Evolutionary conservation across 2,797 vertebrate species (phyloP).

Genomic region (Varecia variegata): DNA sequence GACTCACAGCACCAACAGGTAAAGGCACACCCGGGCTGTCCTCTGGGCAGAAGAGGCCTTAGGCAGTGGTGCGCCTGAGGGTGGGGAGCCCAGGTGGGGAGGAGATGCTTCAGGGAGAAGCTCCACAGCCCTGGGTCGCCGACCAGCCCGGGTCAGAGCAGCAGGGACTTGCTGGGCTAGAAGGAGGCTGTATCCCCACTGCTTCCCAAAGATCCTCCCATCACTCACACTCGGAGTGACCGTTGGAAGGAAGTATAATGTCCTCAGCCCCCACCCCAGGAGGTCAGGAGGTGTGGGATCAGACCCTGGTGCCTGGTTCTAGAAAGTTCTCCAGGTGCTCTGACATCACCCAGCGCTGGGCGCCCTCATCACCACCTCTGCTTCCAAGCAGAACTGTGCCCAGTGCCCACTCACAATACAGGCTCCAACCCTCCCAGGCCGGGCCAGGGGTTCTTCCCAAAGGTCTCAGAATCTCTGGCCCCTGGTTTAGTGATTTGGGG

Average conservation of each 20-base stretch:
- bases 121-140: not conserved
- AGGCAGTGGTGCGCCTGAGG: not conserved
- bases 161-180: rapidly evolving
- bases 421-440: not conserved
- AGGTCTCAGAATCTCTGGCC: not conserved
- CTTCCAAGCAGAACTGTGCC: rapidly evolving
- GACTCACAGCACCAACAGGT: conserved; percentile 91
- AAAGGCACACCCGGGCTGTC: not conserved
- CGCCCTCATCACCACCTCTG: rapidly evolving
- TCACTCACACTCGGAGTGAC: not conserved
- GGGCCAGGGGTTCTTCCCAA: too few relatives aligned
- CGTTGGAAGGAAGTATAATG: rapidly evolving
- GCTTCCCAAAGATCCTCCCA: not conserved
- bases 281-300: not conserved
- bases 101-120: not conserved
- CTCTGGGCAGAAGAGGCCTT: not conserved
- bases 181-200: too few relatives aligned
- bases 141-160: not conserved
- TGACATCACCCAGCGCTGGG: not conserved
- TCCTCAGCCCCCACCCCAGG: not conserved
- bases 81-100: rapidly evolving
- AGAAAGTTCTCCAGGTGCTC: not conserved
- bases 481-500: not conserved
- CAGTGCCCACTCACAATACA: not conserved
- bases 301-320: not conserved